Conservation (phyloP, 2,113 vertebrate genomes). For the Psophia crepitans region DNA sequence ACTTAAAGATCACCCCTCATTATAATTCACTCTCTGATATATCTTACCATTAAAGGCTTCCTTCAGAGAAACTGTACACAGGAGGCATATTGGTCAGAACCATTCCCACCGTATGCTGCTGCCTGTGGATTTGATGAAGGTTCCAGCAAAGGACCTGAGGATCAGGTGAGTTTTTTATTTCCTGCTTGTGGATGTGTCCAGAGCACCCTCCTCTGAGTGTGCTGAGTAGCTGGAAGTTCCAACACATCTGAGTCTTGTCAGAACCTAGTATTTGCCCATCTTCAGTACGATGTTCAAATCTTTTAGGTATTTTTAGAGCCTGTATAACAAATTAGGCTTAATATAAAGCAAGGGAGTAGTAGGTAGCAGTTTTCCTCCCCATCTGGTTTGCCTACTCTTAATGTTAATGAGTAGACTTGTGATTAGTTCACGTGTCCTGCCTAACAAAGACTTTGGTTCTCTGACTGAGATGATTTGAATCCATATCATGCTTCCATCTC, state of each 20-base stretch:
- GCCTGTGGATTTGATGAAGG: constrained; percentile 69
- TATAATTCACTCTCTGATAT: background rate
- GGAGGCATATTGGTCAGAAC: constrained; percentile 64
- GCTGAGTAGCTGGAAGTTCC: background rate
- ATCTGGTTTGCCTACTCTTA: background rate
- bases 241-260: background rate
- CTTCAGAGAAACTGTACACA: constrained; percentile 72
- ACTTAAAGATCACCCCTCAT: background rate
- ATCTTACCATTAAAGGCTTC: constrained; percentile 28
- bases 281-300: background rate
- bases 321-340: background rate
- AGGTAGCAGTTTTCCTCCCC: background rate
- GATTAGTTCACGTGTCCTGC: background rate
- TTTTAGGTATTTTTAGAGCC: background rate
- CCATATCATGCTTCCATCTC: background rate
- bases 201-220: background rate
- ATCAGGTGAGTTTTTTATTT: constrained; percentile 42
- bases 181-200: background rate
- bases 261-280: background rate
- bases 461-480: background rate
- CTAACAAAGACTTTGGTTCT: background rate
- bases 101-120: constrained; percentile 57
- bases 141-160: constrained; percentile 46
- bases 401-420: background rate
- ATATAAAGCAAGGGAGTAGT: background rate